These are phyloP conservation scores for Periophthalmodon schlosseri DNA, from an alignment of 2,113 vertebrate genomes.

Conservation along the genomic window DNA sequence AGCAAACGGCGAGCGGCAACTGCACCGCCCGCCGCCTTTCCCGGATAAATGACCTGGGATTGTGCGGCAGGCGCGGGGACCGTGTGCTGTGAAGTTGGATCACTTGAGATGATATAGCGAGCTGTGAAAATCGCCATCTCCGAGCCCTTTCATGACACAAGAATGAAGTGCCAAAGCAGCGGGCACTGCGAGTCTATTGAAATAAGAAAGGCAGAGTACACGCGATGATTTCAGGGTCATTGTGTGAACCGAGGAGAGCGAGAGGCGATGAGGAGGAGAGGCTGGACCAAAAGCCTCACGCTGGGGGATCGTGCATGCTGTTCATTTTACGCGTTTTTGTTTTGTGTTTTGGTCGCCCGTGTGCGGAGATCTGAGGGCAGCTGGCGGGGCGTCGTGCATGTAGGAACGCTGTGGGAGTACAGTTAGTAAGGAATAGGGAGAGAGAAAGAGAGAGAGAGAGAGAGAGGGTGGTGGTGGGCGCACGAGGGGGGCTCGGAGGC, in stretches of 20 bases:
- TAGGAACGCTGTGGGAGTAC: constrained; percentile 44
- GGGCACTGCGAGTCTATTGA: constrained; percentile 28
- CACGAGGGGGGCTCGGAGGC: constrained; percentile 18
- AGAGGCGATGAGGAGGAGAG: constrained; percentile 22
- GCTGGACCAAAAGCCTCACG: constrained; percentile 29
- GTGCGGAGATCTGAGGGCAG: constrained; percentile 40
- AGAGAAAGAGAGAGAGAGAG: constrained; percentile 23
- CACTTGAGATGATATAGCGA: constrained; percentile 45
- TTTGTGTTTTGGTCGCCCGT: constrained; percentile 55
- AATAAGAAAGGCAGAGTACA: constrained; percentile 39
- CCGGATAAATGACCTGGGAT: constrained; percentile 56
- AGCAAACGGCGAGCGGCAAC: background rate
- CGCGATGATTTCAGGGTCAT: constrained; percentile 46
- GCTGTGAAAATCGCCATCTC: constrained; percentile 64
- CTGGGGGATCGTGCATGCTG: constrained; percentile 37
- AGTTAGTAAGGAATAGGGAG: constrained; percentile 30
- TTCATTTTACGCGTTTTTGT: constrained; percentile 21
- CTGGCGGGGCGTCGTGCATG: constrained; percentile 38
- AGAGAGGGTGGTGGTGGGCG: constrained; percentile 4
- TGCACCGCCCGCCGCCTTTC: background rate
- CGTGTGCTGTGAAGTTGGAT: constrained; percentile 31
- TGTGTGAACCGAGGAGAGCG: constrained; percentile 18
- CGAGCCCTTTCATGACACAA: constrained; percentile 39
- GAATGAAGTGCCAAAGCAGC: constrained; percentile 36
- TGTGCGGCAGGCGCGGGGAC: constrained; percentile 44